Percentiles rank a stretch among this genome's conserved stretches.
Conservation (phyloP, 2,888 invertebrate species). For the Dasypolia templi region DNA sequence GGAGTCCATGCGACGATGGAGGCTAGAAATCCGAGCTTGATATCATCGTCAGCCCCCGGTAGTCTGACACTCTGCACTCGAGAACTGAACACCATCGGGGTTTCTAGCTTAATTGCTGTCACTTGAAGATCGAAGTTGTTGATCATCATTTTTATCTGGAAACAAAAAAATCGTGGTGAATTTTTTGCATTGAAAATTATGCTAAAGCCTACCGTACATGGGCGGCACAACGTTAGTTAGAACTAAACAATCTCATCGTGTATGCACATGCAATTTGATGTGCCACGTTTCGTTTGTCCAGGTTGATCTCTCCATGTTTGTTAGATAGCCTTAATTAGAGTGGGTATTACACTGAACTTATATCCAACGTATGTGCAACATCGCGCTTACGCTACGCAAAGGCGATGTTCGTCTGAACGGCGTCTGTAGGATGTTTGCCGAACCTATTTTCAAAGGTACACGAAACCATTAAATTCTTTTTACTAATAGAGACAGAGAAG, state of each 20-base stretch:
- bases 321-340: neutral
- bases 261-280: neutral
- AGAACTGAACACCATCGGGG: constrained; percentile 74
- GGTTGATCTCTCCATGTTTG: too few relatives aligned
- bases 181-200: neutral
- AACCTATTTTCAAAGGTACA: neutral
- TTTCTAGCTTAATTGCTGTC: constrained; percentile 77
- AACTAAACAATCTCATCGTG: neutral
- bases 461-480: neutral
- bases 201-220: too few relatives aligned
- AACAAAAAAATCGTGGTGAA: constrained; percentile 11
- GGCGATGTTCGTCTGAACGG: neutral
- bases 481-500: neutral
- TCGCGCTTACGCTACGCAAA: neutral
- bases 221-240: neutral
- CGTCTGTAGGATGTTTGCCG: neutral
- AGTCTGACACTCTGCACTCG: constrained; percentile 75
- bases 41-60: constrained; percentile 77
- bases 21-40: constrained; percentile 79
- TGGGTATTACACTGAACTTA: neutral
- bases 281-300: too few relatives aligned
- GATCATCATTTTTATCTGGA: constrained; percentile 82
- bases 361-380: too few relatives aligned
- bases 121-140: constrained; percentile 86
- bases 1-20: constrained; percentile 86